A percentile compares a stretch with the other conserved stretches of the same genome.
Conservation (phyloP, 1,140 invertebrate species). For the Bombyx mandarina region DNA sequence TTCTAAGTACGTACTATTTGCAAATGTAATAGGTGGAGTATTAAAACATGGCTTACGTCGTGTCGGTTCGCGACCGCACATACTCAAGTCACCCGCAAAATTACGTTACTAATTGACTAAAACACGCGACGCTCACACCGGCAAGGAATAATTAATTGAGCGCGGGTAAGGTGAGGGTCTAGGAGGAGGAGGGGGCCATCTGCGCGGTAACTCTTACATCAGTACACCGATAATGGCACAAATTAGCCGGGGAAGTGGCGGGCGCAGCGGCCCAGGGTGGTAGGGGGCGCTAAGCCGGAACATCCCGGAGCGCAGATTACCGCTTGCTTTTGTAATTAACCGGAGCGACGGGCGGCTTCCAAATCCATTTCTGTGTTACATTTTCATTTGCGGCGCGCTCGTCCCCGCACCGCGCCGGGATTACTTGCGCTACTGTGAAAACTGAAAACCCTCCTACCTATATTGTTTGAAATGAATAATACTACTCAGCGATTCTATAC, state of each 20-base stretch:
- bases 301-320: slow-evolving; percentile 69
- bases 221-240: slow-evolving; percentile 70
- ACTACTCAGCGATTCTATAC: slow-evolving; percentile 16
- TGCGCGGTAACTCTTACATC: slow-evolving; percentile 68
- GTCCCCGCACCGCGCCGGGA: slow-evolving; percentile 39
- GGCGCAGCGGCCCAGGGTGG: slow-evolving; percentile 28
- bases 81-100: slow-evolving; percentile 69
- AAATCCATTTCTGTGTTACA: slow-evolving; percentile 70
- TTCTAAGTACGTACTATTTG: not conserved
- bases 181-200: slow-evolving; percentile 36
- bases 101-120: slow-evolving; percentile 71
- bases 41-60: slow-evolving; percentile 33
- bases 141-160: slow-evolving; percentile 69
- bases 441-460: slow-evolving; percentile 30
- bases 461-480: slow-evolving; percentile 33
- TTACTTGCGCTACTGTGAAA: slow-evolving; percentile 45
- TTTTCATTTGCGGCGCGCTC: slow-evolving; percentile 66
- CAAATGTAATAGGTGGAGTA: slow-evolving; percentile 36
- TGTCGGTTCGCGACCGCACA: slow-evolving; percentile 42
- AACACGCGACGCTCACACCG: slow-evolving; percentile 69
- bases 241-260: slow-evolving; percentile 65
- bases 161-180: slow-evolving; percentile 37
- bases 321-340: slow-evolving; percentile 71
- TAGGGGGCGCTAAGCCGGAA: slow-evolving; percentile 63
- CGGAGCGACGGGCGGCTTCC: slow-evolving; percentile 67